Conservation (phyloP, 2,888 invertebrate genomes). For the Sericinus montela region DNA sequence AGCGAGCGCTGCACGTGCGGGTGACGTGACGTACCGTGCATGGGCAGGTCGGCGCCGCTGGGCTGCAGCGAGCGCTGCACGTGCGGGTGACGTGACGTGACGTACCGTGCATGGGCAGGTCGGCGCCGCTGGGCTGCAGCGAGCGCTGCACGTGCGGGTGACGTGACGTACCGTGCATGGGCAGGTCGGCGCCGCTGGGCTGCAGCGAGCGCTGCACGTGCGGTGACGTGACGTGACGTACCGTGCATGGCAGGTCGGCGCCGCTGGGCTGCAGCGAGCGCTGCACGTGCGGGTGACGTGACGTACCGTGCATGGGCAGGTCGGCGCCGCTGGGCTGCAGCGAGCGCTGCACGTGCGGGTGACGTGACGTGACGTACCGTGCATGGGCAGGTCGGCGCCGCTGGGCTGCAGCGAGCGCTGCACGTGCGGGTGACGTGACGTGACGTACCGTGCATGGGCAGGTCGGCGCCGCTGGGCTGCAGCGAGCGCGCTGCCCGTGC, state of each 20-base stretch:
- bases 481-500: slow-evolving; percentile 51
- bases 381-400: slow-evolving; percentile 78
- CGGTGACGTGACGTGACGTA: slow-evolving; percentile 30
- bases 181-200: slow-evolving; percentile 17
- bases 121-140: slow-evolving; percentile 30
- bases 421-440: slow-evolving; percentile 41
- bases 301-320: slow-evolving; percentile 36
- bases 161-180: slow-evolving; percentile 37
- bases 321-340: slow-evolving; percentile 30
- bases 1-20: background rate
- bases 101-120: slow-evolving; percentile 35
- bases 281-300: slow-evolving; percentile 41
- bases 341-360: slow-evolving; percentile 52
- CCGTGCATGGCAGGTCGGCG: slow-evolving; percentile 79
- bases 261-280: slow-evolving; percentile 74
- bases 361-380: slow-evolving; percentile 49
- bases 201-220: background rate
- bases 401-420: slow-evolving; percentile 69
- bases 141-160: slow-evolving; percentile 52
- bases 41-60: slow-evolving; percentile 78
- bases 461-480: slow-evolving; percentile 29
- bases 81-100: slow-evolving; percentile 36
- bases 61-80: slow-evolving; percentile 66
- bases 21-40: slow-evolving; percentile 56
- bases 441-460: slow-evolving; percentile 36